phyloP scores from a whole-genome alignment of 2,888 invertebrate genomes.

The Drosophila macrothrix region DNA sequence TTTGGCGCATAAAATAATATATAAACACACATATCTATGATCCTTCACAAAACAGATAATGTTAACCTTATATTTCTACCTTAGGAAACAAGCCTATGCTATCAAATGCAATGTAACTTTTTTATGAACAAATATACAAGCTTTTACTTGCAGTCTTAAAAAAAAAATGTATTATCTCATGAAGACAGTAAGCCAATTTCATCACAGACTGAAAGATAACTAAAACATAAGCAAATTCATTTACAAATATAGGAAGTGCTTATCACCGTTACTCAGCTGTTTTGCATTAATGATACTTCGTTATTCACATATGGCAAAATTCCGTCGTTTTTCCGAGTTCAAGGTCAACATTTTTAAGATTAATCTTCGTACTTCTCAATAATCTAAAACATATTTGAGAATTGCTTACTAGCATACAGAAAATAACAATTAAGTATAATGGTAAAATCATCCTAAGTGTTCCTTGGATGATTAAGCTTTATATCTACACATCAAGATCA shows the following conservation, averaged over 20 bases:
- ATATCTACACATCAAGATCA: slow-evolving; percentile 64
- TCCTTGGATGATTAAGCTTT: not conserved
- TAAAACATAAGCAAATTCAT: not conserved
- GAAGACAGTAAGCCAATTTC: not conserved
- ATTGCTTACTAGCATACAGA: not conserved
- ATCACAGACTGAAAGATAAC: not conserved
- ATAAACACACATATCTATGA: not conserved
- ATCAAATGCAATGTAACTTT: not conserved
- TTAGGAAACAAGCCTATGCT: not conserved
- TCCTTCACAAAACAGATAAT: not conserved
- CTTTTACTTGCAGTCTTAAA: not conserved
- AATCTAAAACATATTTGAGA: not conserved
- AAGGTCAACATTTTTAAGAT: not conserved
- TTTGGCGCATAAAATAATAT: not conserved
- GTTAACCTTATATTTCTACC: not conserved
- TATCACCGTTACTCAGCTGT: not conserved
- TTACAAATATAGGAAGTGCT: not conserved
- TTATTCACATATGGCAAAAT: not conserved
- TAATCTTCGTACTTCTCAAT: not conserved
- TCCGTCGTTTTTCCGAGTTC: not conserved
- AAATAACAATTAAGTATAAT: not conserved
- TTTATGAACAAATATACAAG: not conserved
- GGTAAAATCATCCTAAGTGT: not conserved
- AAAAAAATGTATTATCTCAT: not conserved
- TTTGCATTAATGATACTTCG: not conserved